These are phyloP conservation scores for Apteryx mantelli DNA, from an alignment of 2,113 vertebrate genomes.

Conservation along the genomic window DNA sequence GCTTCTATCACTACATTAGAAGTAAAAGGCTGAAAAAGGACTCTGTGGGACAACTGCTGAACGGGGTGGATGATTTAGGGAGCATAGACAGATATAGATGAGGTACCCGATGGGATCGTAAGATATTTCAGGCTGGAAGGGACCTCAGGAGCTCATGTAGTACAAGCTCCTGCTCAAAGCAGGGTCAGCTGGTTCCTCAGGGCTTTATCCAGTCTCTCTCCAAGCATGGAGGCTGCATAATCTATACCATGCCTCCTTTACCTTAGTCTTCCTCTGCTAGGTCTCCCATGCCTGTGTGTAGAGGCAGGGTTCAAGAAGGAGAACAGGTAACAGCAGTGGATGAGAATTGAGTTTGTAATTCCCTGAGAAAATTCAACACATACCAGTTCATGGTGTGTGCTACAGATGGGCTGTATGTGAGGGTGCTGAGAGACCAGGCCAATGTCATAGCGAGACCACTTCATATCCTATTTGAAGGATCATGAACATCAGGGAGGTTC, in stretches of 20 bases:
- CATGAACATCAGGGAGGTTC: no score
- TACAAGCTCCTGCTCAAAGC: background rate
- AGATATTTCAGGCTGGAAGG: background rate
- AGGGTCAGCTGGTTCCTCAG: background rate
- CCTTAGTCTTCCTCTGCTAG: background rate
- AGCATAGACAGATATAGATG: rapidly evolving
- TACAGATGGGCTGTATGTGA: no score
- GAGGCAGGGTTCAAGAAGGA: background rate
- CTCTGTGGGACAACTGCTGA: rapidly evolving
- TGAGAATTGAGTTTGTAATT: background rate
- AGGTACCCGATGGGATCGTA: background rate
- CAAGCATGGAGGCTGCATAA: background rate
- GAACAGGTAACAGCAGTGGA: background rate
- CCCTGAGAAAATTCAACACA: background rate
- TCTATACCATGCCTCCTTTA: background rate
- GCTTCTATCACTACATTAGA: background rate
- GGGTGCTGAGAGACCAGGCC: no score
- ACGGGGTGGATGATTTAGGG: background rate
- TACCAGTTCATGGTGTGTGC: no score
- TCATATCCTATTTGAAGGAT: no score
- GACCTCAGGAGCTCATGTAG: background rate
- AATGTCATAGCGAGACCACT: no score
- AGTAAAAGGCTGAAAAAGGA: background rate
- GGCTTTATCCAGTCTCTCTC: rapidly evolving
- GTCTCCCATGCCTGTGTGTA: background rate